A percentile compares a stretch with the other conserved stretches of the same genome.
phyloP scores from a whole-genome alignment of 2,888 invertebrate species.

The Panopea generosa region DNA sequence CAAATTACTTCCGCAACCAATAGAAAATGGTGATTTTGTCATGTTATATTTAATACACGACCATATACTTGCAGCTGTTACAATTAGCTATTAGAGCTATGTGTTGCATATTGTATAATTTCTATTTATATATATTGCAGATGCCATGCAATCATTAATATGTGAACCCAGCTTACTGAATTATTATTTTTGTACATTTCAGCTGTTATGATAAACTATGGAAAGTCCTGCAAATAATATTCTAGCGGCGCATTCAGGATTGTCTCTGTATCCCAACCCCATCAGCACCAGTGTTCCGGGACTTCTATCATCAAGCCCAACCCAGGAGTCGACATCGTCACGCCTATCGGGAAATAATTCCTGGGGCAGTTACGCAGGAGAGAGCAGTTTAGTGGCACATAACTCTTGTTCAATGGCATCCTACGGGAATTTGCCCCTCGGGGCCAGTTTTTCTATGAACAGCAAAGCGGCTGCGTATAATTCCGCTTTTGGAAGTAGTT shows the following conservation, averaged over 20 bases:
- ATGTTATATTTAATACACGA: too few relatives aligned
- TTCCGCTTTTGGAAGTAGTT: conserved; percentile 73
- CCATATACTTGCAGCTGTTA: too few relatives aligned
- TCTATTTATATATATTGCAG: too few relatives aligned
- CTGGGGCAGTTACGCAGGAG: conserved; percentile 78
- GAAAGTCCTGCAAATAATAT: conserved; percentile 78
- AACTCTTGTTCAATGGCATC: conserved; percentile 81
- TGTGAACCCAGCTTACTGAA: too few relatives aligned
- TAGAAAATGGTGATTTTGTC: too few relatives aligned
- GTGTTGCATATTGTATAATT: too few relatives aligned
- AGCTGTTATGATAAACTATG: conserved; percentile 77
- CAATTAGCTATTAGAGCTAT: too few relatives aligned
- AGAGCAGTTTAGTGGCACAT: conserved; percentile 71
- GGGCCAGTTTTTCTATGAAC: conserved; percentile 79
- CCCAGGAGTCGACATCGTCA: conserved; percentile 75
- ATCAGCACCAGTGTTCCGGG: conserved; percentile 74
- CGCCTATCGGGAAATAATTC: conserved; percentile 77
- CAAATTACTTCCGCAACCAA: too few relatives aligned
- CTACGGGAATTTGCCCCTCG: conserved; percentile 78
- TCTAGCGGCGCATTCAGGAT: conserved; percentile 75
- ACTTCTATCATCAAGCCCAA: conserved; percentile 75
- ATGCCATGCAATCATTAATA: too few relatives aligned
- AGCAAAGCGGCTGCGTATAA: conserved; percentile 78
- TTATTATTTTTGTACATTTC: conserved; percentile 54
- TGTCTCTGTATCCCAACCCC: conserved; percentile 74